Evolutionary conservation across 64 coral and sea anemone genomes (phyloP), one percentile per base, ranked within the genome.

Genomic region (Stylophora pistillata): DNA sequence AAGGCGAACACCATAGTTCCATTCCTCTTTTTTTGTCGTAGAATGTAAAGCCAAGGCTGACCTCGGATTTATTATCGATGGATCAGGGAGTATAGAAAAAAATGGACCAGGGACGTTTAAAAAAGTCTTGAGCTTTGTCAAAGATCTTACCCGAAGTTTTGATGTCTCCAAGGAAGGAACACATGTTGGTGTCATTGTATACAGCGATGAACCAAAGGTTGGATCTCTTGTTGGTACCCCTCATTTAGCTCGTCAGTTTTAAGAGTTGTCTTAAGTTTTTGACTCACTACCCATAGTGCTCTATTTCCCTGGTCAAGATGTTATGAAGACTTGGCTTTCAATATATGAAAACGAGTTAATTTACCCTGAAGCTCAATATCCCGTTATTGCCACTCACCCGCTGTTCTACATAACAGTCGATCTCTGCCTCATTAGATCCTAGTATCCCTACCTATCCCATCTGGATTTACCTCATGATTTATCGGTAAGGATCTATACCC

Each of bases 31-130:
- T 63, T 21, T 69, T 0, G 2, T 20, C 33, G 5, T 62, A 94
- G 92, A 32, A 55, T 94, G 92, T 63, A 94, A 88, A 58, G 81
- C 88, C 0, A 90, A 86, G 81, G 79, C 77, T 28, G 88, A 94
- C 21, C 21, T 94, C 27, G 92, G 62, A 56, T 86, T 94, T 63
- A 26, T 94, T 69, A 78, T 94, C 59, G 92, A 94, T 89, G 92
- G 92, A 29, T 94, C 92, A 28, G 88, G 88, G 53, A 90, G 88
- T 80, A 86, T 94, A 32, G 91, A 93, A 88, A 53, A 58, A 10
- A 23, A 29, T 2, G 87, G 79, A 2, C 78, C 56, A 58, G 87
- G 73, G 12, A 94, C 90, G 20, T 94, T 90, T 56, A 77, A 86
- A 56, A 88, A 88, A 15, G 81, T 80, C 32, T 56, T 89, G 20